Conservation (phyloP, 2,888 invertebrate genomes). For the Byasa hedistus region DNA sequence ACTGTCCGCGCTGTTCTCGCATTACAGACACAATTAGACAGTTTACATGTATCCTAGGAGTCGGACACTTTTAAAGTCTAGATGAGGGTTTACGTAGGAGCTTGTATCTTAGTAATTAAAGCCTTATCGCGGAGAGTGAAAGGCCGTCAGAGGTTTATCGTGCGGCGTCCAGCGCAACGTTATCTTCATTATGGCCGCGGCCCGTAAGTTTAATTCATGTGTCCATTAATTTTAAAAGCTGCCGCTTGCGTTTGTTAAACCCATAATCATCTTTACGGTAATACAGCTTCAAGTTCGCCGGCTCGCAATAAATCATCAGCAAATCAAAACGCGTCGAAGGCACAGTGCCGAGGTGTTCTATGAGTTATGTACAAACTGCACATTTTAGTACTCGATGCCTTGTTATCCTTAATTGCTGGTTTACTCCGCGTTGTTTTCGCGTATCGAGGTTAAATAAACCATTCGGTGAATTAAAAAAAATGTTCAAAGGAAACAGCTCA, state of each 20-base stretch:
- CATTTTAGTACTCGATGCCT: conserved; percentile 44
- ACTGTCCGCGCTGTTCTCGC: conserved; percentile 7
- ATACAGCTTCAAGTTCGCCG: conserved; percentile 54
- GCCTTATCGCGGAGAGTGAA: conserved; percentile 64
- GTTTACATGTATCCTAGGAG: conserved; percentile 31
- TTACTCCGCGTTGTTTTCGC: conserved; percentile 38
- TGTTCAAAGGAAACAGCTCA: no score
- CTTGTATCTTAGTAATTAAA: conserved; percentile 70
- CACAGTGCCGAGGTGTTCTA: conserved; percentile 42
- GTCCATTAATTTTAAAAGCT: conserved; percentile 74
- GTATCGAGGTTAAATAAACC: conserved; percentile 25
- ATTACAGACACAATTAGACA: conserved; percentile 27
- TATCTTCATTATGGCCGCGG: conserved; percentile 74
- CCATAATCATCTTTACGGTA: conserved; percentile 66
- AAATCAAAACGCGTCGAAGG: conserved; percentile 63
- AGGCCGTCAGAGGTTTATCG: conserved; percentile 73
- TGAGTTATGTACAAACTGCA: conserved; percentile 49
- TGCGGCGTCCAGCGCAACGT: conserved; percentile 58
- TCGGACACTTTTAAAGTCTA: conserved; percentile 32
- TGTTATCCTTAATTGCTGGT: conserved; percentile 48
- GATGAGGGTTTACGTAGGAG: conserved; percentile 33
- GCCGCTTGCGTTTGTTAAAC: conserved; percentile 64
- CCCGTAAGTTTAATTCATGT: conserved; percentile 69
- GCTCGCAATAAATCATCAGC: conserved; percentile 60
- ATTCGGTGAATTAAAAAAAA: conserved; percentile 16